Evolutionary conservation across 2,797 vertebrate genomes (phyloP).

Genomic region (Ibycter americanus): DNA sequence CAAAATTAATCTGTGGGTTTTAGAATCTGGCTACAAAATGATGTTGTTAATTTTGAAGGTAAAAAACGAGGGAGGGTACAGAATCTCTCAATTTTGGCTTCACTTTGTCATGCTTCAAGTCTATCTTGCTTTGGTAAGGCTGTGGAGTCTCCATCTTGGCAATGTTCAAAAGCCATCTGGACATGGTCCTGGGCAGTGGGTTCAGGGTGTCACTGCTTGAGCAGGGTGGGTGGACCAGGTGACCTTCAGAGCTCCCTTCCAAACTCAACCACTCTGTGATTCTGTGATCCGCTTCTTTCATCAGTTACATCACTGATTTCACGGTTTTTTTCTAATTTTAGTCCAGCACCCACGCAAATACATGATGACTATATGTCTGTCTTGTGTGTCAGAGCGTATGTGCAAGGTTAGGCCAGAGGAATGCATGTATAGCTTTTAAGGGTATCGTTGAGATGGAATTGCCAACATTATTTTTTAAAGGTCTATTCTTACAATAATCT

Average conservation of each 20-base stretch:
- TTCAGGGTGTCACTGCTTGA: not conserved
- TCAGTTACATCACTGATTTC: not conserved
- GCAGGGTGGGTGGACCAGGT: not conserved
- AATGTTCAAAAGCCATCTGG: not conserved
- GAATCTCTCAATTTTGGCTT: not conserved
- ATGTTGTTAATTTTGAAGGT: not conserved
- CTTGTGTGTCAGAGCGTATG: not conserved
- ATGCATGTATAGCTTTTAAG: not conserved
- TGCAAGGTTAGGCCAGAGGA: not conserved
- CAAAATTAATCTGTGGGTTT: not conserved
- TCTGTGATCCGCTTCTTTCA: not conserved
- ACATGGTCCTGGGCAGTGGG: not conserved
- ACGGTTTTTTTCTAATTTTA: not conserved
- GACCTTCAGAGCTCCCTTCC: not conserved
- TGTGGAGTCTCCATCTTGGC: not conserved
- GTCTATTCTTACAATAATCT: not conserved
- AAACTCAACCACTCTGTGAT: not conserved
- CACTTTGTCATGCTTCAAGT: not conserved
- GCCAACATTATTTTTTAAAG: not conserved
- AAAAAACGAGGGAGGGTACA: not conserved
- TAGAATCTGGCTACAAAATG: not conserved
- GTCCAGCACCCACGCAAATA: not conserved
- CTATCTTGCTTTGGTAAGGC: not conserved
- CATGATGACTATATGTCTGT: not conserved
- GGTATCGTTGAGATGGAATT: not conserved